phyloP scores from a whole-genome alignment of 2,797 vertebrate species.

The Centroberyx gerrardi region DNA sequence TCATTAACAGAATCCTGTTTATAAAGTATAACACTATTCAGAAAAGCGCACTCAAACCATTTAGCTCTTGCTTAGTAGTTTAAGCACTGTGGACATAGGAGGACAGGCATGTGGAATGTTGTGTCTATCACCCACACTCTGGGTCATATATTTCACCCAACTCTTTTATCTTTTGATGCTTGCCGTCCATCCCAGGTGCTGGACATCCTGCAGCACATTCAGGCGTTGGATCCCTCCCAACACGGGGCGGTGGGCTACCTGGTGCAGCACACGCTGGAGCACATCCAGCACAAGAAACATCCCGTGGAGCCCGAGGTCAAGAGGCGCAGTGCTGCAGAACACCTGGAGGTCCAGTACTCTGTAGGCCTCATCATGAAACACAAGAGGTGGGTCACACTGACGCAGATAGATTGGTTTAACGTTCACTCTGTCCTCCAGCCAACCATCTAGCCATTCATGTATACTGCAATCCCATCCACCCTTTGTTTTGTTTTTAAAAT shows the following conservation, averaged over 20 bases:
- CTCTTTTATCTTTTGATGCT: background rate
- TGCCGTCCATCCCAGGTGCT: conserved; percentile 88
- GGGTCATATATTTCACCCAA: background rate
- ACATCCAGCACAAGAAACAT: conserved; percentile 96
- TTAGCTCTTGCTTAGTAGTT: no score
- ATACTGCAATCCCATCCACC: no score
- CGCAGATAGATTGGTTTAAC: no score
- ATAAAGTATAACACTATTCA: background rate
- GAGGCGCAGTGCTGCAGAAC: conserved; percentile 89
- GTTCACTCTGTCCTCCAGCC: no score
- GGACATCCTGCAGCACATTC: conserved; percentile 98
- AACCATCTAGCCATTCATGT: no score
- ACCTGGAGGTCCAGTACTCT: conserved; percentile 93
- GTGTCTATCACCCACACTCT: background rate
- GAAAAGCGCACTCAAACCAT: background rate
- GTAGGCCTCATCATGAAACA: conserved; percentile 97
- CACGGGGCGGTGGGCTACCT: conserved; percentile 96
- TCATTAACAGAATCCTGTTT: background rate
- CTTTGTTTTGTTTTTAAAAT: no score
- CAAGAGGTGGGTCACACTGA: conserved; percentile 88
- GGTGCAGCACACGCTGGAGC: conserved; percentile 97
- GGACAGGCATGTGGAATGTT: background rate
- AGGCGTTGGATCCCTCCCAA: conserved; percentile 95
- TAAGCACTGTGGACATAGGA: no score
- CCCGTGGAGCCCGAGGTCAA: conserved; percentile 92